Conservation (phyloP, 2,113 vertebrate genomes). For the Phalacrocorax brasilianus region DNA sequence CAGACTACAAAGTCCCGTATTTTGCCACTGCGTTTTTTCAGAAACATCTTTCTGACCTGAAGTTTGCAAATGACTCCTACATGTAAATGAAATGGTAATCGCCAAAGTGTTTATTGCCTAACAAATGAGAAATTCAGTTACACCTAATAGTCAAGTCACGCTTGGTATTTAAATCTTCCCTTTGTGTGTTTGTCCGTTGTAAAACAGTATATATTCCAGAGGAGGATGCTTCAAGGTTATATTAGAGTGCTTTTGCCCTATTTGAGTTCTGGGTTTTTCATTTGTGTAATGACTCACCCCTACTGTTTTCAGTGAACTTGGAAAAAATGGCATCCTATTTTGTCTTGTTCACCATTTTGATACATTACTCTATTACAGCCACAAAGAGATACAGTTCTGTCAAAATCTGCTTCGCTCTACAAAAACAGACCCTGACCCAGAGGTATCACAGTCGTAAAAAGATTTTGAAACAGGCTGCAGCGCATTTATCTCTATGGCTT, state of each 20-base stretch:
- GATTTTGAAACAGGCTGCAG: neutral
- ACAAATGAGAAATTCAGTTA: neutral
- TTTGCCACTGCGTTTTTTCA: neutral
- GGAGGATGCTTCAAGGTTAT: neutral
- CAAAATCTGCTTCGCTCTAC: conserved; percentile 21
- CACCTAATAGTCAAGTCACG: neutral
- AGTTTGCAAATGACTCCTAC: neutral
- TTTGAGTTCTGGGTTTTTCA: neutral
- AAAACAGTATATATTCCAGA: neutral
- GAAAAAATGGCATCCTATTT: neutral
- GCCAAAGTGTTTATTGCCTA: neutral
- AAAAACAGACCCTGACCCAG: conserved; percentile 19
- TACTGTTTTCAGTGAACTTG: neutral
- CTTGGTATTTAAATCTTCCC: neutral
- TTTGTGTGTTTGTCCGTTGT: neutral
- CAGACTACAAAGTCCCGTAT: neutral
- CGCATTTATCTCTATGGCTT: conserved; percentile 1
- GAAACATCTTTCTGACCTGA: neutral
- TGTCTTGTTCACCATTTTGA: neutral
- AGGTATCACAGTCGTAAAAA: conserved; percentile 16
- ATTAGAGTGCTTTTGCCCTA: neutral
- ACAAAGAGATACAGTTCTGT: conserved; percentile 5
- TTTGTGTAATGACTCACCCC: neutral
- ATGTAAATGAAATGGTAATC: neutral
- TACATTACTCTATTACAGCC: neutral